phyloP scores from a whole-genome alignment of 2,113 vertebrate species.

The Typhlomys cinereus region DNA sequence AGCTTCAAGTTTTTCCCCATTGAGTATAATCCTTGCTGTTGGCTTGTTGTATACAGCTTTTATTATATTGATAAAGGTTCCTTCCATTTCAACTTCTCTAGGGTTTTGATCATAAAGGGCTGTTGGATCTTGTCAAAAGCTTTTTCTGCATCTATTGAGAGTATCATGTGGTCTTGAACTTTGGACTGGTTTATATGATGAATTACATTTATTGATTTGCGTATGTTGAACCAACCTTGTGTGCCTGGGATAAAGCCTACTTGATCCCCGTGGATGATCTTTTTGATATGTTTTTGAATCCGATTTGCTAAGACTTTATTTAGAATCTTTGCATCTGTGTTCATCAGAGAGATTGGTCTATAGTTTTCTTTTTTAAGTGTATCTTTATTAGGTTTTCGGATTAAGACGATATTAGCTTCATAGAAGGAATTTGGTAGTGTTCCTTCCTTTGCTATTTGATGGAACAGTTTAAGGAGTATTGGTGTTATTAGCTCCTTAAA shows the following conservation, averaged over 20 bases:
- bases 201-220: not conserved
- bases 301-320: not conserved
- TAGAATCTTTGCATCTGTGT: not conserved
- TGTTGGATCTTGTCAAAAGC: not conserved
- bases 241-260: no score
- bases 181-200: not conserved
- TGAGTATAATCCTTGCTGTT: not conserved
- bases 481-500: not conserved
- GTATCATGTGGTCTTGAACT: not conserved
- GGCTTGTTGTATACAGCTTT: no score
- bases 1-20: no score
- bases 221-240: not conserved
- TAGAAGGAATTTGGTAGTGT: not conserved
- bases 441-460: not conserved
- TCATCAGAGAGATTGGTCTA: not conserved
- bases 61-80: not conserved
- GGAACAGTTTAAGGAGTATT: not conserved
- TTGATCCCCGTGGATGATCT: no score
- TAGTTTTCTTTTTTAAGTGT: not conserved
- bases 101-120: not conserved
- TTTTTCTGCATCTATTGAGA: not conserved
- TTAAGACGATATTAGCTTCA: not conserved
- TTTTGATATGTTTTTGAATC: not conserved
- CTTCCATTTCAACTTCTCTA: not conserved
- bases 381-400: not conserved